phyloP scores from a whole-genome alignment of 2,797 vertebrate species.

The Sarcophilus harrisii region DNA sequence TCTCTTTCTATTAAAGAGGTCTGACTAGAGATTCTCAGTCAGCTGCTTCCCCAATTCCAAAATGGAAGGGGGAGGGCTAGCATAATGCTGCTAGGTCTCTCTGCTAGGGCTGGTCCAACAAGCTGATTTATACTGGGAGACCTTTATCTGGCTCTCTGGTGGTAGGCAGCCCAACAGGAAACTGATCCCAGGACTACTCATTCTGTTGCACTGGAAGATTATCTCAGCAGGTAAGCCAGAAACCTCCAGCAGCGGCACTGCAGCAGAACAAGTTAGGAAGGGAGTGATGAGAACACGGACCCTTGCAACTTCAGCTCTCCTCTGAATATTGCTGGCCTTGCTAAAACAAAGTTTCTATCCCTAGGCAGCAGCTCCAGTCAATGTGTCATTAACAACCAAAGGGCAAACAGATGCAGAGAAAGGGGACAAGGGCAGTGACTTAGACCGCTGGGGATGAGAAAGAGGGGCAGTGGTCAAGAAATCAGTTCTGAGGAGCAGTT shows the following conservation, averaged over 20 bases:
- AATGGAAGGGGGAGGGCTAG: constrained; percentile 45
- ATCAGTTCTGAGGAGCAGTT: constrained; percentile 56
- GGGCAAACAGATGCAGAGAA: constrained; percentile 10
- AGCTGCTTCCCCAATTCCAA: constrained; percentile 57
- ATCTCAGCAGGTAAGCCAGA: background rate
- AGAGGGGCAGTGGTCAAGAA: constrained; percentile 5
- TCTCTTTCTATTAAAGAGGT: constrained; percentile 58
- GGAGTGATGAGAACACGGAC: background rate
- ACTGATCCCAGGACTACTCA: constrained; percentile 13
- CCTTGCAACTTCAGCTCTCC: background rate
- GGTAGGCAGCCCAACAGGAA: constrained; percentile 1
- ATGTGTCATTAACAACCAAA: constrained; percentile 5
- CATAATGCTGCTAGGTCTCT: constrained; percentile 38
- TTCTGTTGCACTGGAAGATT: constrained; percentile 12
- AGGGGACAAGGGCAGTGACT: constrained; percentile 12
- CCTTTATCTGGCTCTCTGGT: constrained; percentile 31
- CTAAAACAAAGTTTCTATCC: background rate
- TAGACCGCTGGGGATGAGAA: constrained; percentile 40
- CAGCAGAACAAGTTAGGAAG: background rate
- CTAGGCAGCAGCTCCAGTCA: background rate
- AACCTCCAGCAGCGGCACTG: background rate
- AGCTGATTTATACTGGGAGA: constrained; percentile 25
- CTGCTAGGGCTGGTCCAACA: constrained; percentile 26
- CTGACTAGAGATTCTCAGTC: constrained; percentile 47
- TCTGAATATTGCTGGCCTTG: constrained; percentile 2